Percentiles rank a stretch among this genome's conserved stretches.
These are phyloP conservation scores for Okamejei kenojei DNA, from an alignment of 2,797 vertebrate species.

Conservation along the genomic window DNA sequence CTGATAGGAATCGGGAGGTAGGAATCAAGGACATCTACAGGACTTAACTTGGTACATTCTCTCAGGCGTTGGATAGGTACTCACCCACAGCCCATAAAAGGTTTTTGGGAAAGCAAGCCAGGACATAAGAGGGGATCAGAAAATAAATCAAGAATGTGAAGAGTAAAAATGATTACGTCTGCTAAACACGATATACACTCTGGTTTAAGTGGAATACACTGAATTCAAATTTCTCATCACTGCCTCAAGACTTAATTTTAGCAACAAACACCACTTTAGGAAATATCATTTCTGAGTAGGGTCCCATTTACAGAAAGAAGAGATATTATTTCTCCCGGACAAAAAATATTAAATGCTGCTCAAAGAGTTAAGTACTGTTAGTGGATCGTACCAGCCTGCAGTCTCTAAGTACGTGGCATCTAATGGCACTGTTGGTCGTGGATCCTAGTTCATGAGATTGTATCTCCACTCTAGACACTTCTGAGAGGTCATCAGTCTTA, in stretches of 20 bases:
- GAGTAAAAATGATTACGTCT: not conserved
- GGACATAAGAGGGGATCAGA: not conserved
- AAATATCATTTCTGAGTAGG: not conserved
- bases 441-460: slow-evolving; percentile 43
- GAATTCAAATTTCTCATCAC: slow-evolving; percentile 19
- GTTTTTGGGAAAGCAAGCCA: not conserved
- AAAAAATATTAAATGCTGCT: slow-evolving; percentile 36
- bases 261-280: not conserved
- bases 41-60: not conserved
- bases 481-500: slow-evolving; percentile 3
- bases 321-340: not conserved
- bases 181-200: slow-evolving; percentile 30
- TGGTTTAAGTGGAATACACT: not conserved
- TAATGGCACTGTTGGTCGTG: slow-evolving; percentile 99
- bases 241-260: not conserved
- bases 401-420: slow-evolving; percentile 79
- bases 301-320: not conserved
- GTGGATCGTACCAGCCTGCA: slow-evolving; percentile 30
- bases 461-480: slow-evolving; percentile 35
- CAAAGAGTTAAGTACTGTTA: slow-evolving; percentile 28
- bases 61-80: not conserved
- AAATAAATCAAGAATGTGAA: not conserved
- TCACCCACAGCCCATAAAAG: too few relatives aligned
- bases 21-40: not conserved
- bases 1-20: not conserved